These are phyloP conservation scores for Andrena flavipes DNA, from an alignment of 2,888 invertebrate species.

Conservation along the genomic window DNA sequence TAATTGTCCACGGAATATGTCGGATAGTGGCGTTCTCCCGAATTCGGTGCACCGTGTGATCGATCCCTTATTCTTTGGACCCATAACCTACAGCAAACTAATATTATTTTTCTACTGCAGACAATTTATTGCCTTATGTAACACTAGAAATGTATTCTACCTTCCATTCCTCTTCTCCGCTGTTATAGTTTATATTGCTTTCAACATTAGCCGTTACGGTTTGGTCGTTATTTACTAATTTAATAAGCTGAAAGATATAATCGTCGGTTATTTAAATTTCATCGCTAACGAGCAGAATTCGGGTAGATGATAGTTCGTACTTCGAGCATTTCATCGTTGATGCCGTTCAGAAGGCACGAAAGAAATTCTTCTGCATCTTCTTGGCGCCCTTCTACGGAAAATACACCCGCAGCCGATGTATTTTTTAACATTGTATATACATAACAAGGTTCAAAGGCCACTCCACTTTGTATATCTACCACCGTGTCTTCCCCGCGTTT, in stretches of 20 bases:
- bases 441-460: conserved; percentile 95
- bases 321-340: conserved; percentile 98
- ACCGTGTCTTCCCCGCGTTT: conserved; percentile 84
- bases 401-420: conserved; percentile 89
- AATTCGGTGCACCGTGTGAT: conserved; percentile 94
- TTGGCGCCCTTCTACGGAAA: conserved; percentile 94
- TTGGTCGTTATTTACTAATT: conserved; percentile 83
- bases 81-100: conserved; percentile 89
- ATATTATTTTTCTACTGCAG: not conserved
- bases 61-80: conserved; percentile 94
- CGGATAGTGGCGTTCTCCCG: conserved; percentile 94
- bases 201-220: conserved; percentile 70
- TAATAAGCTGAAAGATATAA: conserved; percentile 85
- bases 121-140: not conserved
- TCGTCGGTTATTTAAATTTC: conserved; percentile 2
- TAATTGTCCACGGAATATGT: conserved; percentile 96
- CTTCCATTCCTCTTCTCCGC: conserved; percentile 90
- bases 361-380: conserved; percentile 99
- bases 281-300: not conserved
- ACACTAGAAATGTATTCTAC: conserved; percentile 80
- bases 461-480: conserved; percentile 88
- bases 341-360: conserved; percentile 95
- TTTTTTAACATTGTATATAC: conserved; percentile 94
- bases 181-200: conserved; percentile 83
- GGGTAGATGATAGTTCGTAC: conserved; percentile 84